A percentile compares a stretch with the other conserved stretches of the same genome.
These are phyloP conservation scores for Botia kubotai DNA, from an alignment of 2,797 vertebrate genomes.

Conservation along the genomic window DNA sequence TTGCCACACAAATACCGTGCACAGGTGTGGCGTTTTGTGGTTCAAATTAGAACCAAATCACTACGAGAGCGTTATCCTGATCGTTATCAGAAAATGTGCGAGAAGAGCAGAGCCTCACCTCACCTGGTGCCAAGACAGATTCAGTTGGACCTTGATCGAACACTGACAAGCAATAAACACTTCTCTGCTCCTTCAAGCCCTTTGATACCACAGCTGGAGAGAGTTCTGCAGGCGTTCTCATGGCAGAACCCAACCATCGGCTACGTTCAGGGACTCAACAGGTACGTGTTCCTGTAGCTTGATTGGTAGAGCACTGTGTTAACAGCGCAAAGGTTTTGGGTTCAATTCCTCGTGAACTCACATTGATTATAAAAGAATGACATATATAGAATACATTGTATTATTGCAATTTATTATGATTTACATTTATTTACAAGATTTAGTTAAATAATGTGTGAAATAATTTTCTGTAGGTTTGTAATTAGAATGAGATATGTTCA, in stretches of 20 bases:
- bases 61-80: slow-evolving; percentile 68
- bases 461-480: too few relatives aligned
- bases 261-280: slow-evolving; percentile 56
- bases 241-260: slow-evolving; percentile 86
- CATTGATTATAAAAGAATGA: too few relatives aligned
- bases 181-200: slow-evolving; percentile 87
- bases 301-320: too few relatives aligned
- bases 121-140: slow-evolving; percentile 90
- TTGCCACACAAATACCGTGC: slow-evolving; percentile 84
- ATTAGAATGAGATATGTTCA: too few relatives aligned
- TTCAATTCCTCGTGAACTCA: too few relatives aligned
- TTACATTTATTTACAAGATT: too few relatives aligned
- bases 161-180: slow-evolving; percentile 88
- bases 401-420: too few relatives aligned
- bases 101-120: slow-evolving; percentile 74
- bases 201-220: slow-evolving; percentile 85
- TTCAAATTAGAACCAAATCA: slow-evolving; percentile 72
- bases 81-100: slow-evolving; percentile 84
- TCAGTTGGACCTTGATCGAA: slow-evolving; percentile 92
- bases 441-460: too few relatives aligned
- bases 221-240: slow-evolving; percentile 90
- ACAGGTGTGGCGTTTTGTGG: slow-evolving; percentile 87
- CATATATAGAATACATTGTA: too few relatives aligned
- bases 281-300: slow-evolving; percentile 5
- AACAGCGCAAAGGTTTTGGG: too few relatives aligned